phyloP scores from a whole-genome alignment of 2,888 invertebrate species.

The Campoplex nolae region DNA sequence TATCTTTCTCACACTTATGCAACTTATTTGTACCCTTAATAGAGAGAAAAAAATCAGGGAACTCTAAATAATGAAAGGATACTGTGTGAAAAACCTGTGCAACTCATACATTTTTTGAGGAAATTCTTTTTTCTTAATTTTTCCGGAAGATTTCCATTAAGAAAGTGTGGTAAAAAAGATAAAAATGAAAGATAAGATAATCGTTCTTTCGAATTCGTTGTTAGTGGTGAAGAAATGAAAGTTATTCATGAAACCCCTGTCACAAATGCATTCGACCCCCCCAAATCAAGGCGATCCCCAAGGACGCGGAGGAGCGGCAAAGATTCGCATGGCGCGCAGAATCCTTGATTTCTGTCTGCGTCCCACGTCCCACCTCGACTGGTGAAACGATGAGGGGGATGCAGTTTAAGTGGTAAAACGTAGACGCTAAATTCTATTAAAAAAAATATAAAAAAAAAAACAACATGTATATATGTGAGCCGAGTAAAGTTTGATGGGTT shows the following conservation, averaged over 20 bases:
- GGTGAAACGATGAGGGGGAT: neutral
- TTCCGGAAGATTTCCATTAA: too few species aligned
- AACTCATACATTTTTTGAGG: too few species aligned
- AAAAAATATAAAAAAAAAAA: slow-evolving; percentile 11
- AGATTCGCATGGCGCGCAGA: slow-evolving; percentile 22
- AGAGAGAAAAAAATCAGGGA: too few species aligned
- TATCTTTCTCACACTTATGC: too few species aligned
- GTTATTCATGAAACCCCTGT: neutral
- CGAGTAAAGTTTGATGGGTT: neutral
- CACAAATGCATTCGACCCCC: neutral
- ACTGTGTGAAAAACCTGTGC: too few species aligned
- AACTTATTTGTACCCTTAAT: too few species aligned
- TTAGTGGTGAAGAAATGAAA: neutral
- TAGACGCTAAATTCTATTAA: slow-evolving; percentile 15
- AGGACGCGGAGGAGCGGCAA: neutral
- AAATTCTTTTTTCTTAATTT: too few species aligned
- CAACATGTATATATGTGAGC: neutral
- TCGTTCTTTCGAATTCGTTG: too few species aligned
- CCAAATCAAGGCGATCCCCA: too few species aligned
- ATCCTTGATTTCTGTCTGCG: slow-evolving; percentile 24
- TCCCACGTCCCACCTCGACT: neutral
- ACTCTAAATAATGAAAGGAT: too few species aligned
- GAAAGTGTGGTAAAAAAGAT: too few species aligned
- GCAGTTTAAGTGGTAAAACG: slow-evolving; percentile 26
- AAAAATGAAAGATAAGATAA: too few species aligned